phyloP scores from a whole-genome alignment of 2,888 invertebrate species.

The Xestia rhomboidea region DNA sequence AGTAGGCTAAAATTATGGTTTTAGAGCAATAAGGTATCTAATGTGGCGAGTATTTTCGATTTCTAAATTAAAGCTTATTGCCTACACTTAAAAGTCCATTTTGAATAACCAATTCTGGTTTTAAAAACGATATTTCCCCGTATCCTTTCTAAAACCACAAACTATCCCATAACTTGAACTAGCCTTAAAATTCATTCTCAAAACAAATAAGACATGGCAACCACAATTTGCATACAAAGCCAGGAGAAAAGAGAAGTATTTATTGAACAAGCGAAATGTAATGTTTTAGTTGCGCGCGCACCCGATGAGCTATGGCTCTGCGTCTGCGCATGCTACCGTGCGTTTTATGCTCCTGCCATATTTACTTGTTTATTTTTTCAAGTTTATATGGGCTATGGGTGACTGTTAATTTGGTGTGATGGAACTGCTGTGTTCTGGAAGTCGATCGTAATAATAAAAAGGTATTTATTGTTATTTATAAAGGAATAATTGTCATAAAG shows the following conservation, averaged over 20 bases:
- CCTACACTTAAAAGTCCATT: neutral
- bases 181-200: slow-evolving; percentile 55
- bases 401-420: slow-evolving; percentile 50
- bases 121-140: neutral
- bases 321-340: slow-evolving; percentile 73
- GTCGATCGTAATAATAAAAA: slow-evolving; percentile 8
- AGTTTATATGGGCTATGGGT: slow-evolving; percentile 51
- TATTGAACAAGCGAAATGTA: slow-evolving; percentile 75
- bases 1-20: slow-evolving; percentile 22
- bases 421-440: slow-evolving; percentile 23
- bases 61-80: neutral
- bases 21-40: neutral
- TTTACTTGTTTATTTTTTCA: slow-evolving; percentile 64
- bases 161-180: slow-evolving; percentile 30
- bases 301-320: slow-evolving; percentile 74
- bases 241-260: slow-evolving; percentile 78
- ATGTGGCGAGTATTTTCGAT: neutral
- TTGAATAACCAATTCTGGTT: neutral
- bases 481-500: neutral
- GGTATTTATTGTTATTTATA: slow-evolving; percentile 17
- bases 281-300: slow-evolving; percentile 68
- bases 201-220: slow-evolving; percentile 72
- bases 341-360: slow-evolving; percentile 70
- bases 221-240: slow-evolving; percentile 82
- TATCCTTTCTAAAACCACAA: slow-evolving; percentile 24